phyloP scores from a whole-genome alignment of 2,797 vertebrate species.

The Enteromius anoplus region DNA sequence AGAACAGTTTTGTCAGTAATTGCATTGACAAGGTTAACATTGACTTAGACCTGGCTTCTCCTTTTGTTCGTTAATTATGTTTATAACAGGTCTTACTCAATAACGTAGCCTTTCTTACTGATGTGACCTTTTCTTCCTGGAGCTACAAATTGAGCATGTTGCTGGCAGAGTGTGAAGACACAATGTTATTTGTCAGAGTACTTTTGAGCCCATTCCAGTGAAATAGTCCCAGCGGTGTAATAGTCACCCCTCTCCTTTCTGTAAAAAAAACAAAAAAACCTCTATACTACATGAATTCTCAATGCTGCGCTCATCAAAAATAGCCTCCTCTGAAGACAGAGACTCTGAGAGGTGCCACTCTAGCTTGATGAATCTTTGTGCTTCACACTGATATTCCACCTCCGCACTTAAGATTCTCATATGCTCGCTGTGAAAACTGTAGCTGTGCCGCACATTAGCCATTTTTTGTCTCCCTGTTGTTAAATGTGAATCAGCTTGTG shows the following conservation, averaged over 20 bases:
- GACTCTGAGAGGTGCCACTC: conserved; percentile 26
- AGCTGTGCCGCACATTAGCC: conserved; percentile 29
- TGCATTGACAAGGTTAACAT: conserved; percentile 9
- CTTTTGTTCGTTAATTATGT: conserved; percentile 23
- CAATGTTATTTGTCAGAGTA: conserved; percentile 44
- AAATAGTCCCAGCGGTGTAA: conserved; percentile 47
- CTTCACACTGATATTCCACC: conserved; percentile 36
- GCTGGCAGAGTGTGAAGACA: conserved; percentile 29
- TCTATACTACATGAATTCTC: conserved; percentile 28
- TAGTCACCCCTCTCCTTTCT: conserved; percentile 17
- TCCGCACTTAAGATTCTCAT: conserved; percentile 42
- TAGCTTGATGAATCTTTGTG: conserved; percentile 51
- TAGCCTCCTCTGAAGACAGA: conserved; percentile 49
- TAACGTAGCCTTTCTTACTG: conserved; percentile 41
- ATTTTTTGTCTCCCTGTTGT: conserved; percentile 45
- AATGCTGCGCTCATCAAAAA: conserved; percentile 55
- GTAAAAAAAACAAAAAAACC: conserved; percentile 15
- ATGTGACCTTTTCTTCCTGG: conserved; percentile 44
- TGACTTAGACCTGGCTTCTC: neutral
- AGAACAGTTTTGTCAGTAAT: neutral
- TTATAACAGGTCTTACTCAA: conserved; percentile 29
- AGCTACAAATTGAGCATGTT: conserved; percentile 39
- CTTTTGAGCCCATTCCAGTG: conserved; percentile 23
- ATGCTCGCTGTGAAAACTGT: conserved; percentile 42
- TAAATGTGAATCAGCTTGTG: conserved; percentile 55